These are phyloP conservation scores for Pedionomus torquatus DNA, from an alignment of 2,113 vertebrate genomes.

Conservation along the genomic window DNA sequence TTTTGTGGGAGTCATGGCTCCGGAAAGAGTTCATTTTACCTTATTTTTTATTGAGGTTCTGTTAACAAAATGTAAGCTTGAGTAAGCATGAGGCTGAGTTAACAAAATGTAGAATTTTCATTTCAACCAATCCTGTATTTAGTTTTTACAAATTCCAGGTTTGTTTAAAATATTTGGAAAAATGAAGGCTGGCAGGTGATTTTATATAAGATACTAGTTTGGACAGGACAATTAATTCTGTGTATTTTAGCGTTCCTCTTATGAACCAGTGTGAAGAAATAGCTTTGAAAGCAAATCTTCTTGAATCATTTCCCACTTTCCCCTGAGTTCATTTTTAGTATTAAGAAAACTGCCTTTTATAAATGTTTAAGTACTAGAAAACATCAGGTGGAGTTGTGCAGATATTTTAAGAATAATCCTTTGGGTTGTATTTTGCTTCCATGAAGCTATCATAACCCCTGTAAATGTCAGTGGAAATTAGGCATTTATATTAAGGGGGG, in stretches of 20 bases:
- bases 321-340: slow-evolving; percentile 44
- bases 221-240: not conserved
- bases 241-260: not conserved
- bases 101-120: not conserved
- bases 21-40: not conserved
- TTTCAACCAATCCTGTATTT: not conserved
- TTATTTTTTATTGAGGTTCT: not conserved
- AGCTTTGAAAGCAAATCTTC: not conserved
- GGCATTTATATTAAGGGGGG: slow-evolving; percentile 36
- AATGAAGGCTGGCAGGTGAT: not conserved
- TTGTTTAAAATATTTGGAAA: not conserved
- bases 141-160: not conserved
- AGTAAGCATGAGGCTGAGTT: not conserved
- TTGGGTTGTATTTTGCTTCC: slow-evolving; percentile 45
- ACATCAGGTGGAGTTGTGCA: slow-evolving; percentile 30
- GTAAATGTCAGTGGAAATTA: slow-evolving; percentile 70
- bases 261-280: not conserved
- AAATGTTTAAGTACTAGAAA: slow-evolving; percentile 24
- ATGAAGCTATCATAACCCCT: slow-evolving; percentile 41
- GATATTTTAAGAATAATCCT: slow-evolving; percentile 55
- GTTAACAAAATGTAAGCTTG: not conserved
- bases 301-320: not conserved
- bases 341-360: slow-evolving; percentile 42
- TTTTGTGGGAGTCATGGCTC: not conserved
- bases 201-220: not conserved